phyloP scores from a whole-genome alignment of 2,113 vertebrate genomes.

The Sigmodon hispidus region DNA sequence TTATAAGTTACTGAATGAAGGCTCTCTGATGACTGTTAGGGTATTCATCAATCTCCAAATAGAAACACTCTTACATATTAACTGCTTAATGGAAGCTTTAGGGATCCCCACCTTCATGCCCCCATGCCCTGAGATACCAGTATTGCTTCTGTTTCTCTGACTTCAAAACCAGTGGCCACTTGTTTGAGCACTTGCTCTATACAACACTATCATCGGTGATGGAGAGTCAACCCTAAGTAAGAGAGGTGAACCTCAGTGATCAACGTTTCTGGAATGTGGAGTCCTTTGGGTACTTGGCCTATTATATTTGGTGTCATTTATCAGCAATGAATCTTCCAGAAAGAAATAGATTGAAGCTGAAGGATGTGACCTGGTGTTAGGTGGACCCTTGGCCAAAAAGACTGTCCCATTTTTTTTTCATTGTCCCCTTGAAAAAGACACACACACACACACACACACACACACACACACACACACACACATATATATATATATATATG shows the following conservation, averaged over 20 bases:
- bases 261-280: not conserved
- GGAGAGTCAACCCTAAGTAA: not conserved
- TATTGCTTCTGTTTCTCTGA: not conserved
- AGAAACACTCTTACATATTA: not conserved
- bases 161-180: fast-evolving
- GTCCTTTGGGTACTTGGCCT: too few species aligned
- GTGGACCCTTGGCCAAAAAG: not conserved
- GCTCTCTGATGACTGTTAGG: too few species aligned
- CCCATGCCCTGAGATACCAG: fast-evolving
- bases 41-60: too few species aligned
- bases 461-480: too few species aligned
- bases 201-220: too few species aligned
- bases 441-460: too few species aligned
- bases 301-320: not conserved
- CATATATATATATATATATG: too few species aligned
- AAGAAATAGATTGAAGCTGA: too few species aligned
- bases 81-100: not conserved
- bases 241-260: not conserved
- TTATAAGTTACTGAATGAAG: too few species aligned
- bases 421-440: not conserved
- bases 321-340: not conserved
- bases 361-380: not conserved
- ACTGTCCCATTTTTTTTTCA: not conserved
- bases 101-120: fast-evolving
- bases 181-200: fast-evolving